These are phyloP conservation scores for Neotragus pygmaeus DNA, from an alignment of 2,113 vertebrate genomes.

Conservation along the genomic window DNA sequence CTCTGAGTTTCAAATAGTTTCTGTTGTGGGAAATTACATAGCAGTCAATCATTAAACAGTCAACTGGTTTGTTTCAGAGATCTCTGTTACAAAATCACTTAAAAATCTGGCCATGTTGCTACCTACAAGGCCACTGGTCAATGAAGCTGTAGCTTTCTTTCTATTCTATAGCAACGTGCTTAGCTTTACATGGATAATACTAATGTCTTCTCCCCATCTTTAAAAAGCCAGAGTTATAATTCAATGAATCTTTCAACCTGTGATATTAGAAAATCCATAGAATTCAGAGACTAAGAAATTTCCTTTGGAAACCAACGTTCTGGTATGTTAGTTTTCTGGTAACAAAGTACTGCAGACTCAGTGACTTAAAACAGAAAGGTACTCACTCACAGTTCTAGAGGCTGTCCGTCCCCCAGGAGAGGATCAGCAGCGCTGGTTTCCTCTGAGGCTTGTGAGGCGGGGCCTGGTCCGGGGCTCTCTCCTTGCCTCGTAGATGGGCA, in stretches of 20 bases:
- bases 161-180: neutral
- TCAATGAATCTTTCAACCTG: neutral
- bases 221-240: neutral
- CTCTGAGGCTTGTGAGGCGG: neutral
- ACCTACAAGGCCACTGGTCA: neutral
- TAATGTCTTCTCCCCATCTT: neutral
- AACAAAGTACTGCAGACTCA: neutral
- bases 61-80: neutral
- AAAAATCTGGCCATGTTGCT: neutral
- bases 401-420: neutral
- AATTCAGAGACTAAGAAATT: neutral
- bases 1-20: neutral
- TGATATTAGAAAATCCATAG: neutral
- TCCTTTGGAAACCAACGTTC: neutral
- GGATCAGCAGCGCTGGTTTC: neutral
- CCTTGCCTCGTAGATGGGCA: neutral
- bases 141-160: neutral
- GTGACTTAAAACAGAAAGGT: neutral
- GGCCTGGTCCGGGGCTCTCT: neutral
- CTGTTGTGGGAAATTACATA: neutral
- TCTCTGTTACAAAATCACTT: neutral
- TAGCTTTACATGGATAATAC: neutral
- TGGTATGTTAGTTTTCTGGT: neutral
- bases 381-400: neutral
- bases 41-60: neutral